Evolutionary conservation across 1,140 invertebrate species (phyloP).

Genomic region (Bombus balteatus): DNA sequence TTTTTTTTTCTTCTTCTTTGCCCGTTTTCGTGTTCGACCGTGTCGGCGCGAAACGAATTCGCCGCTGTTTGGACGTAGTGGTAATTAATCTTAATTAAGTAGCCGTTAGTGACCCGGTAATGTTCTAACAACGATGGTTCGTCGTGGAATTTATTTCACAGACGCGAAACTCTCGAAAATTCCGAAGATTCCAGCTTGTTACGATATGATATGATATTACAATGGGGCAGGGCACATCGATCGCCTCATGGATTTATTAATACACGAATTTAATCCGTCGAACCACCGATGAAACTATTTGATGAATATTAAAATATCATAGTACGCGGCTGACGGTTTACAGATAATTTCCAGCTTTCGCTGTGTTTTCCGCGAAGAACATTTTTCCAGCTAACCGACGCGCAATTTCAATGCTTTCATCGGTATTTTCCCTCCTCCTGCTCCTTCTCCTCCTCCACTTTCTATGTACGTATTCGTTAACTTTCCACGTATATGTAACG

Average conservation of each 20-base stretch:
- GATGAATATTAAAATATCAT: slow-evolving; percentile 43
- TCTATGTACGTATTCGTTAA: not conserved
- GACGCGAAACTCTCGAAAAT: not conserved
- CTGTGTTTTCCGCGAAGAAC: not conserved
- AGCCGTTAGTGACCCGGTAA: slow-evolving; percentile 22
- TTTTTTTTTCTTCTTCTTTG: not conserved
- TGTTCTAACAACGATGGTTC: slow-evolving; percentile 20
- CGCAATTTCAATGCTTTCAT: not conserved
- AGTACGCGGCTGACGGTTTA: not conserved
- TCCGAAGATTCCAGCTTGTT: not conserved
- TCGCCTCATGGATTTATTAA: slow-evolving; percentile 39
- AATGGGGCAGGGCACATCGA: slow-evolving; percentile 30
- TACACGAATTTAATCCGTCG: slow-evolving; percentile 45
- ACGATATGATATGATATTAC: slow-evolving; percentile 11
- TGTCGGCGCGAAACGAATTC: not conserved
- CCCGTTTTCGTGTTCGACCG: not conserved
- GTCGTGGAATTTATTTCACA: slow-evolving; percentile 24
- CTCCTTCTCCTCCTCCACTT: not conserved
- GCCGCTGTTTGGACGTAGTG: not conserved
- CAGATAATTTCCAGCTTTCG: slow-evolving; percentile 1
- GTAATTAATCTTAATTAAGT: slow-evolving; percentile 50
- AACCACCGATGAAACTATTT: slow-evolving; percentile 36
- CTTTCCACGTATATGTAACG: no score
- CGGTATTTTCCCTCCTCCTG: no score
- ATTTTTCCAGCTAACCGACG: slow-evolving; percentile 4